Conservation (phyloP, 2,113 vertebrate species). For the Semicossyphus pulcher region DNA sequence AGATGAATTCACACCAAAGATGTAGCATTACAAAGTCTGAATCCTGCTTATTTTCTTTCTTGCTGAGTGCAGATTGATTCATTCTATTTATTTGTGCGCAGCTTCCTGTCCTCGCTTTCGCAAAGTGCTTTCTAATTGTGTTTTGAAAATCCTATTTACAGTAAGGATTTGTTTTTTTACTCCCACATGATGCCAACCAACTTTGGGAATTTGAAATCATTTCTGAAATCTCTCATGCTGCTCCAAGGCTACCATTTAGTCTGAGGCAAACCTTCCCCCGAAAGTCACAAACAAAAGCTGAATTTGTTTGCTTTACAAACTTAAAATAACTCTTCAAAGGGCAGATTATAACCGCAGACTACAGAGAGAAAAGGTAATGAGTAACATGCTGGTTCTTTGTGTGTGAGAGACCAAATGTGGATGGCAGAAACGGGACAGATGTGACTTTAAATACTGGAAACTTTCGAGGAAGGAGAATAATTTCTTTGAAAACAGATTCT, state of each 20-base stretch:
- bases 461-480: slow-evolving; percentile 15
- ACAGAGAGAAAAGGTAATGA: slow-evolving; percentile 40
- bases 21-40: no score
- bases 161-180: not conserved
- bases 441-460: slow-evolving; percentile 4
- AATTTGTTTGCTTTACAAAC: slow-evolving; percentile 56
- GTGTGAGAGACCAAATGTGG: not conserved
- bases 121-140: not conserved
- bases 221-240: slow-evolving; percentile 20
- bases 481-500: not conserved
- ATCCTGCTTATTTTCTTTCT: no score
- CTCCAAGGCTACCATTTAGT: slow-evolving; percentile 43
- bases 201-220: slow-evolving; percentile 5
- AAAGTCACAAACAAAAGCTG: slow-evolving; percentile 58
- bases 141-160: not conserved
- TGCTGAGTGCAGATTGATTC: no score
- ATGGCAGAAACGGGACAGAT: not conserved
- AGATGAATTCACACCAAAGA: no score
- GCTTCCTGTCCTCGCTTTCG: not conserved
- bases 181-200: not conserved
- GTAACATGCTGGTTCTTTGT: slow-evolving; percentile 17
- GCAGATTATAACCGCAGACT: slow-evolving; percentile 29
- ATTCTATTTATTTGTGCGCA: not conserved
- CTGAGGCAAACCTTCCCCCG: slow-evolving; percentile 47
- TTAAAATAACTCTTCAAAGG: slow-evolving; percentile 67